These are phyloP conservation scores for Phainopepla nitens DNA, from an alignment of 2,113 vertebrate species.

Conservation along the genomic window DNA sequence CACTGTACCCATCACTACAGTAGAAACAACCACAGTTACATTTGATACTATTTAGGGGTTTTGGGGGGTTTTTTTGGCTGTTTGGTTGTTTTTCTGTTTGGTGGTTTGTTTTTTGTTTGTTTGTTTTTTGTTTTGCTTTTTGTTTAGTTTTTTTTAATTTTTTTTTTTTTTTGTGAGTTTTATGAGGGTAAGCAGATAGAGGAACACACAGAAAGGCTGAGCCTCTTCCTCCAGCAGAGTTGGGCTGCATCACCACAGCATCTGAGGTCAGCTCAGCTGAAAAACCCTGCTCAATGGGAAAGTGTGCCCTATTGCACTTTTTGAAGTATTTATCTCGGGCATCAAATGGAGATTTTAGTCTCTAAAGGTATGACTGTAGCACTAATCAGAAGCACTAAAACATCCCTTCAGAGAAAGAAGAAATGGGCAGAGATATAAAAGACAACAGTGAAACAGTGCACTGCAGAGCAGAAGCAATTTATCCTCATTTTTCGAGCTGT, in stretches of 20 bases:
- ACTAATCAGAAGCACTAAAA: background rate
- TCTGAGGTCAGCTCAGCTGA: background rate
- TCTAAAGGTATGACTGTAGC: background rate
- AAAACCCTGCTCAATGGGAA: rapidly evolving
- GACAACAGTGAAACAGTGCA: background rate
- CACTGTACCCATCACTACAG: background rate
- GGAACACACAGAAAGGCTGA: background rate
- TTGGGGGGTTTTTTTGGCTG: too few relatives aligned
- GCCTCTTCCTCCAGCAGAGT: background rate
- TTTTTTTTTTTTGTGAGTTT: background rate
- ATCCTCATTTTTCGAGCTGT: background rate
- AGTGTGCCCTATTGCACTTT: background rate
- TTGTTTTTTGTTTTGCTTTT: too few relatives aligned
- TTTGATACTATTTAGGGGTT: background rate
- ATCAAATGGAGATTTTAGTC: background rate
- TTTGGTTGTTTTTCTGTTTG: background rate
- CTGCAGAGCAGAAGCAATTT: background rate
- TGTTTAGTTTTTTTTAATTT: too few relatives aligned
- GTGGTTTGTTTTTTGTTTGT: too few relatives aligned
- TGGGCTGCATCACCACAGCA: background rate
- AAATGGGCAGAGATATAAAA: background rate
- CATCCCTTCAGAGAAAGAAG: background rate
- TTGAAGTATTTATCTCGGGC: background rate
- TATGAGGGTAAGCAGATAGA: background rate
- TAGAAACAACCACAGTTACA: background rate